Base-by-base conservation (phyloP, 2,113 vertebrate species). In the Gymnorhina tibicen region DNA sequence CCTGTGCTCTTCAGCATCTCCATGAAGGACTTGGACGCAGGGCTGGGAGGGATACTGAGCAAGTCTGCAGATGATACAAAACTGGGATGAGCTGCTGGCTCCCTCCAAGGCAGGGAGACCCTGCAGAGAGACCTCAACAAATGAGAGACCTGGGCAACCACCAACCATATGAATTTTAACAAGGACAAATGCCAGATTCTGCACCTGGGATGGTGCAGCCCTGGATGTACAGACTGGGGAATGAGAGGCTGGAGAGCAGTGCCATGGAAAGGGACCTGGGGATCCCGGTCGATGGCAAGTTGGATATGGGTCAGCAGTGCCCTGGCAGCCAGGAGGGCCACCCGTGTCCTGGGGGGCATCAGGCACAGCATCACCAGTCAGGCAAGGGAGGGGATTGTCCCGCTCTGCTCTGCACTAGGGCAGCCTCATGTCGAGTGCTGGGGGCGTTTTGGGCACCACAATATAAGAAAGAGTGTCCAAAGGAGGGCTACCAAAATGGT, bases 311-410 rank as follows among this genome's bases (percentile, higher is more conserved):
- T 5, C 49, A 84, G 58, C 68, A 73, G 49, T 39, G 49, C 33
- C 68, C 47, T 53, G 58, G 27, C 44, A 73, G 47, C 39, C 66
- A 60, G 66, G 46, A 52, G 67, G 37, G 66, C 2, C 37, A 60
- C 1, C 12, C 0, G 0, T 50, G 35, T 52, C 56, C 67, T 52
- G 37, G 55, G n/a, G 15, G 20, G 3, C 37, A 70, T 60, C 46
- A 70, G 32, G 37, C 2, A 42, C 67, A 62, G 78, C n/a, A 56
- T 33, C 0, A 0, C n/a, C 78, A 81, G 16, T 26, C 0, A 0
- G 26, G 67, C 33, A 53, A 53, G 68, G 68, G 56, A 73, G 33
- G 37, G 22, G 27, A 53, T 33, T 53, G 47, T 55, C 68, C 81
- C 0, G 1, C 18, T 37, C 69, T 85, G 49, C 49, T 47, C 49